These are phyloP conservation scores for Mustela lutreola DNA, from an alignment of 2,113 vertebrate genomes.

Conservation along the genomic window DNA sequence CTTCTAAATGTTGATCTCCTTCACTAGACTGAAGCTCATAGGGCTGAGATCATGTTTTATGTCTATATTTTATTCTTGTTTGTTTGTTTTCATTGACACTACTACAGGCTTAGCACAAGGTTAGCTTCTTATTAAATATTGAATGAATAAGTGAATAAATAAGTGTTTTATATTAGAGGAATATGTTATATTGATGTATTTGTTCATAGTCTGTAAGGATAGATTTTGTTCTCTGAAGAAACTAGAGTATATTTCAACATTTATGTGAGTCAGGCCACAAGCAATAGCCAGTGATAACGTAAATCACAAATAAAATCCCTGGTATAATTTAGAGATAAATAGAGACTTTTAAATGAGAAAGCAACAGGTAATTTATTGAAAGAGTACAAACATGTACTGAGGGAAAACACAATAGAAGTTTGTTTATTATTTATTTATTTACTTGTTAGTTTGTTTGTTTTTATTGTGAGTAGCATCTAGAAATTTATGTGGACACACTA, in stretches of 20 bases:
- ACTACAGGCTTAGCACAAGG: not conserved
- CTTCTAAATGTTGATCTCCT: not conserved
- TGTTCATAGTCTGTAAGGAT: not conserved
- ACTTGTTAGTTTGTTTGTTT: not conserved
- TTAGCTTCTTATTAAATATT: constrained; percentile 2
- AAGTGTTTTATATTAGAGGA: not conserved
- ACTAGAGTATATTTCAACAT: constrained; percentile 1
- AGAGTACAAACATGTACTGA: not conserved
- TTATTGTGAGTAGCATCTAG: not conserved
- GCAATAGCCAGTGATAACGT: not conserved
- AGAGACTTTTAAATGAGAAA: constrained; percentile 21
- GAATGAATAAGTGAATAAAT: not conserved
- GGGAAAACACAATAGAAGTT: not conserved
- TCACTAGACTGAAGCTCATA: not conserved
- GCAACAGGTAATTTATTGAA: not conserved
- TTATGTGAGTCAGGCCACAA: not conserved
- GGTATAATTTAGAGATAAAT: not conserved
- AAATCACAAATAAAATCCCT: not conserved
- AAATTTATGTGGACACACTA: not conserved
- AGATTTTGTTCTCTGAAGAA: constrained; percentile 19
- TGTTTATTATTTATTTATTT: not conserved
- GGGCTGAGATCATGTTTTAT: not conserved
- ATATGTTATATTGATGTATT: not conserved
- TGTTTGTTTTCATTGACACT: not conserved
- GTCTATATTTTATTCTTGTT: not conserved